A percentile compares a stretch with the other conserved stretches of the same genome.
Conservation (phyloP, 2,797 vertebrate species). For the Pseudochirops corinnae region DNA sequence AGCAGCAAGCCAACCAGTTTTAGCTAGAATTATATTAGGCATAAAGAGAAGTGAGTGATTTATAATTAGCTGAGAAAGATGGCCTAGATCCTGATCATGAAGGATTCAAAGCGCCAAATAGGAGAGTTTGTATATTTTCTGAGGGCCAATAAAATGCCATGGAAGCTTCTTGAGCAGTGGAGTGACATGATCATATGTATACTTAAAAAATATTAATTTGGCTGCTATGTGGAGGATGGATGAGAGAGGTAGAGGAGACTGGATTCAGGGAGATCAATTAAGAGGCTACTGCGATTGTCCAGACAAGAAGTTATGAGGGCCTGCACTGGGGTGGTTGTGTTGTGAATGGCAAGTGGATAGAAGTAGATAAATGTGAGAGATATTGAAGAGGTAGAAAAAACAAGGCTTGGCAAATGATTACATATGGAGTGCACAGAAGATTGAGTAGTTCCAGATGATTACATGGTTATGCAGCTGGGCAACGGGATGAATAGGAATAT, state of each 20-base stretch:
- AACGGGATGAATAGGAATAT: not conserved
- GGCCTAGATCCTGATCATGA: not conserved
- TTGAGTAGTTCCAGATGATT: not conserved
- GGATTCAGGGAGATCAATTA: not conserved
- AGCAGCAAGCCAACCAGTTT: not conserved
- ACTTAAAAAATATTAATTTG: not conserved
- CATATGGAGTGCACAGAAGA: not conserved
- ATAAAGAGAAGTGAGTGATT: not conserved
- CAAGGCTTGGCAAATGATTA: not conserved
- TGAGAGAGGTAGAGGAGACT: not conserved
- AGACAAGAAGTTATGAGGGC: not conserved
- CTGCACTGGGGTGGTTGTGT: not conserved
- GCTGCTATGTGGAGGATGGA: not conserved
- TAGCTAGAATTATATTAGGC: not conserved
- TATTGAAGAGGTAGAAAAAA: not conserved
- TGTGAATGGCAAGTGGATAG: not conserved
- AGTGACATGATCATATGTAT: not conserved
- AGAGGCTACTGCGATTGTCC: not conserved
- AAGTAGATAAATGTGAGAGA: conserved; percentile 1
- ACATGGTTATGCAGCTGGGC: not conserved
- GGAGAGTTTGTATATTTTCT: not conserved
- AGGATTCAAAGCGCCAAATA: not conserved
- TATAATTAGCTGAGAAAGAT: not conserved
- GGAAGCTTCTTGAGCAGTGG: not conserved
- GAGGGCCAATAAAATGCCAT: not conserved